Conservation (phyloP, 2,113 vertebrate genomes). For the Zosterops lateralis region DNA sequence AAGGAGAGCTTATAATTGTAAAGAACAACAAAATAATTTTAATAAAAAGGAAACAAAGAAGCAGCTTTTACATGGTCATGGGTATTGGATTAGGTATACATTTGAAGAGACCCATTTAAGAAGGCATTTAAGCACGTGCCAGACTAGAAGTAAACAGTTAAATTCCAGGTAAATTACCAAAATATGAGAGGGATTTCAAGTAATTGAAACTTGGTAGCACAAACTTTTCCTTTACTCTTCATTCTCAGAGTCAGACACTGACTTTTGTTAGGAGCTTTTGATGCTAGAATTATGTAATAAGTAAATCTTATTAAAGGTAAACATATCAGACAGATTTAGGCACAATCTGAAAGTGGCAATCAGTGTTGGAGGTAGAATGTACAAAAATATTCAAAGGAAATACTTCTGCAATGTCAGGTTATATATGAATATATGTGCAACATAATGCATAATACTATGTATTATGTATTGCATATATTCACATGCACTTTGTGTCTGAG, state of each 20-base stretch:
- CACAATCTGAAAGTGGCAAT: background rate
- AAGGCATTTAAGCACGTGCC: background rate
- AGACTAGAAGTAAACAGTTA: background rate
- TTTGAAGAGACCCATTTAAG: background rate
- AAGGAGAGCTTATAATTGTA: background rate
- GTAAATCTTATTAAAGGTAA: background rate
- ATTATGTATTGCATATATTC: background rate
- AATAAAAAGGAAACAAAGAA: background rate
- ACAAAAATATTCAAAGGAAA: background rate
- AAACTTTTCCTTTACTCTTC: background rate
- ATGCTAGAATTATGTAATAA: background rate
- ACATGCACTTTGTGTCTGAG: background rate
- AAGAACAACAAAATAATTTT: background rate
- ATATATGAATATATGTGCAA: background rate
- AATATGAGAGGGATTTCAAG: background rate
- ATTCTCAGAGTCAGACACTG: background rate
- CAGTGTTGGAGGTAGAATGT: background rate
- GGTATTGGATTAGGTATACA: background rate
- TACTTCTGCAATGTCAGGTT: background rate
- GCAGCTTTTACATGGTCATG: background rate
- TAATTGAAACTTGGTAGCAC: background rate
- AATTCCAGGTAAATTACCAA: background rate
- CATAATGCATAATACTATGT: background rate
- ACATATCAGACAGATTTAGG: background rate
- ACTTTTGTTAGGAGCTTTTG: background rate